Percentiles rank a stretch among this genome's conserved stretches.
Evolutionary conservation across 2,113 vertebrate genomes (phyloP).

Genomic region (Bambusicola thoracicus): DNA sequence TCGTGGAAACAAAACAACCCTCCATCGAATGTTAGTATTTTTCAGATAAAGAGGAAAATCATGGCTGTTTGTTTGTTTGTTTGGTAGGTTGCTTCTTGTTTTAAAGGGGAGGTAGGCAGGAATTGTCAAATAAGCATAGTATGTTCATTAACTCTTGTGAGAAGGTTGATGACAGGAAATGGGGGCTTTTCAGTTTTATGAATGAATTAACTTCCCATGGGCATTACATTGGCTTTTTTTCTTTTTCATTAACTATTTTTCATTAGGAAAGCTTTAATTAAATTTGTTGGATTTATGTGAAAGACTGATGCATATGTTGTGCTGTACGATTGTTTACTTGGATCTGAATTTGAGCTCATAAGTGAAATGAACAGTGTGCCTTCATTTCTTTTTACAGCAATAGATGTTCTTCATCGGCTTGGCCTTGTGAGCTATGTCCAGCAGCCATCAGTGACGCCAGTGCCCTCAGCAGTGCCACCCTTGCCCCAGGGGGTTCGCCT

Average conservation of each 20-base stretch:
- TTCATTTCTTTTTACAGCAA: constrained; percentile 81
- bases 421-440: constrained; percentile 82
- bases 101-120: neutral
- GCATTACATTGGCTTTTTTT: neutral
- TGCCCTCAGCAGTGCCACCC: constrained; percentile 62
- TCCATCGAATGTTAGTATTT: neutral
- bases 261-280: neutral
- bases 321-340: neutral
- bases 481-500: constrained; percentile 76
- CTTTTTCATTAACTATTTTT: neutral
- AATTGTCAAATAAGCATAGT: neutral
- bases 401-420: constrained; percentile 91
- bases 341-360: neutral
- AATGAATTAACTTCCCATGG: neutral
- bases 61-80: neutral
- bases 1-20: neutral
- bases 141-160: neutral
- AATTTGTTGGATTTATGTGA: neutral
- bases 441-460: constrained; percentile 61
- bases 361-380: constrained; percentile 35
- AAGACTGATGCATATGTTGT: neutral
- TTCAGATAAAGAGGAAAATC: neutral
- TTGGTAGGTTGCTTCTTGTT: neutral
- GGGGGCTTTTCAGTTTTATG: neutral
- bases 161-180: neutral